Evolutionary conservation across 2,888 invertebrate species (phyloP), one percentile per base, ranked within the genome.

Genomic region (Coenonympha glycerion): DNA sequence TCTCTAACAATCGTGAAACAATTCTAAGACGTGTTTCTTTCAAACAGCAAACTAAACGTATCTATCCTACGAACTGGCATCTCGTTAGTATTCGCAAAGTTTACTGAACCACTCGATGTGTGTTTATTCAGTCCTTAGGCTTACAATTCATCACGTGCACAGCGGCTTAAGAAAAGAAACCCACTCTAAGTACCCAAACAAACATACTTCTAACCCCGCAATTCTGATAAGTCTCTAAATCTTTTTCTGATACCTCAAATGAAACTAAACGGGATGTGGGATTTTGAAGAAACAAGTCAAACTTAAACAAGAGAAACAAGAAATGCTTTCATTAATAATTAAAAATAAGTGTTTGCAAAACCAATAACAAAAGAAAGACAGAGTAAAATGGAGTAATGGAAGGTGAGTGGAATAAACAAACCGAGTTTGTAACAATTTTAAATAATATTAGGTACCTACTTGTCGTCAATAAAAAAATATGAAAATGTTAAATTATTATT

Each of bases 111-210:
- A 18, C n/a, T 18, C n/a, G 6, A 18, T 45, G 22, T 21, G 21
- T 44, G 33, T 45, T 45, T 45, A 24, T 44, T 30, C 30, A 30
- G 19, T 33, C 26, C 26, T 28, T n/a, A 30, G 41, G 34, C 45
- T 45, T 45, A 45, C 45, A 45, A 45, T 44, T 33, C 44, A 44
- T 45, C 45, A 45, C 45, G 24, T 34, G 16, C 45, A 11, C 45
- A 11, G 45, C 16, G 34, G 22, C 21, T n/a, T 34, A 34, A 45
- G 45, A 34, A 44, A 44, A 33, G 22, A n/a, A 33, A 45, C 24
- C 45, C 24, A 15, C 24, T 45, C 16, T 24, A 24, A 34, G 33
- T 16, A 24, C 18, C 34, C 22, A 45, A 34, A 45, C 22, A 45
- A 34, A 45, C 45, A 22, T 24, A 34, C 45, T 34, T 24, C 3